phyloP scores from a whole-genome alignment of 2,888 invertebrate genomes.

The Mactromeris polynyma region DNA sequence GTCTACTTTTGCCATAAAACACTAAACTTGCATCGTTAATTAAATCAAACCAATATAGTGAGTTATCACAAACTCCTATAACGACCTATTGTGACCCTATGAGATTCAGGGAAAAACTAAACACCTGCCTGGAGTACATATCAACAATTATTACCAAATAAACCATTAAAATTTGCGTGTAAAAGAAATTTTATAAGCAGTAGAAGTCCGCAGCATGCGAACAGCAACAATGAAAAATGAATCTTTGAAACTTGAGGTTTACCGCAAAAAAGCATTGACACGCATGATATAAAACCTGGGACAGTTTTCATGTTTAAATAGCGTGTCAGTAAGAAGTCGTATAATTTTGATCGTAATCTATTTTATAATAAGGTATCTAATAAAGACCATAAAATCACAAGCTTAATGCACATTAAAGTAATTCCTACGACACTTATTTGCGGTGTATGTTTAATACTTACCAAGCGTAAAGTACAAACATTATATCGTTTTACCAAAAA shows the following conservation, averaged over 20 bases:
- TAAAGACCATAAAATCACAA: conserved; percentile 26
- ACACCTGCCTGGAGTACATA: conserved; percentile 29
- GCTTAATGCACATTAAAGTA: conserved; percentile 27
- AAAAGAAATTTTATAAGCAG: conserved; percentile 25
- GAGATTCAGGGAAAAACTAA: conserved; percentile 20
- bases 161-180: conserved; percentile 31
- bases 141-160: conserved; percentile 31
- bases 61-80: neutral
- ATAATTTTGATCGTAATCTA: conserved; percentile 33
- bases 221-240: conserved; percentile 28
- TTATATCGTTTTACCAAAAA: conserved; percentile 4
- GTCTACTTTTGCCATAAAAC: neutral
- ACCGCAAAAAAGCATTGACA: conserved; percentile 38
- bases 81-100: conserved; percentile 19
- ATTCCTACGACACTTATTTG: neutral
- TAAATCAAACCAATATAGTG: neutral
- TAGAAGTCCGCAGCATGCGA: conserved; percentile 29
- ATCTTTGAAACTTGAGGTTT: conserved; percentile 20
- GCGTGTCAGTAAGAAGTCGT: conserved; percentile 41
- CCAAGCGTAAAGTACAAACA: conserved; percentile 23
- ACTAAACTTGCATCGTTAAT: neutral
- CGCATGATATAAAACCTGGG: neutral
- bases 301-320: conserved; percentile 31
- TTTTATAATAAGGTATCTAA: conserved; percentile 40
- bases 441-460: conserved; percentile 15